Evolutionary conservation across 1,140 invertebrate species (phyloP).

Genomic region (Tetragonula clypearis): DNA sequence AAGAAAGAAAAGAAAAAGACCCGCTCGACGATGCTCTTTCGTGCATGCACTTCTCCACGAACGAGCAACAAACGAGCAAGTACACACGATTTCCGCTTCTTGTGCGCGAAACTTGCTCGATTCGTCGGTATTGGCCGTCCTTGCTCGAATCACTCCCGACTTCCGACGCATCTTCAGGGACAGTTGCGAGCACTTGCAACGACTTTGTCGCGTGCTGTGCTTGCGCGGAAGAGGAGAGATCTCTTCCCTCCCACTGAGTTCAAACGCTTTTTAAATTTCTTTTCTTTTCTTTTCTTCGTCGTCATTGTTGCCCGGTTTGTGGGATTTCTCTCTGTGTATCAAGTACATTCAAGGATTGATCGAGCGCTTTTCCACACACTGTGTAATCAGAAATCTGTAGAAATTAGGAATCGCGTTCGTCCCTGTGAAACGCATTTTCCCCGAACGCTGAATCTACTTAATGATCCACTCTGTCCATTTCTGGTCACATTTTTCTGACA

Average conservation of each 20-base stretch:
- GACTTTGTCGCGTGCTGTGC: not conserved
- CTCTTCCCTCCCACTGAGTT: not conserved
- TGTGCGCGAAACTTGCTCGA: constrained; percentile 33
- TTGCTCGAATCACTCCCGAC: constrained; percentile 33
- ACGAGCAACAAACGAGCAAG: constrained; percentile 33
- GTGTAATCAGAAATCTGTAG: no score
- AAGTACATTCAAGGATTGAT: no score
- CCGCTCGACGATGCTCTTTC: constrained; percentile 38
- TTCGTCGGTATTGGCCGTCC: constrained; percentile 29
- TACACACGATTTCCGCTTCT: constrained; percentile 12
- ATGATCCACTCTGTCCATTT: no score
- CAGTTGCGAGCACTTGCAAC: constrained; percentile 29
- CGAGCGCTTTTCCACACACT: no score
- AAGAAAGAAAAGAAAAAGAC: not conserved
- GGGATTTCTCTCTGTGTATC: no score
- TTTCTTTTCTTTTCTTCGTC: not conserved
- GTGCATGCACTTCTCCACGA: constrained; percentile 23
- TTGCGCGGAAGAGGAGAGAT: not conserved
- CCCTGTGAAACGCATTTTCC: no score
- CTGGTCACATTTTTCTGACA: no score
- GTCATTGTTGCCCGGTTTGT: no score
- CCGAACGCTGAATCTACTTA: no score
- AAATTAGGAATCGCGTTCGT: no score
- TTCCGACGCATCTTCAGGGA: constrained; percentile 14
- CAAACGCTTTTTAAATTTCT: not conserved